Percentiles rank a stretch among this genome's conserved stretches.
Evolutionary conservation across 1,140 invertebrate species (phyloP).

Genomic region (Cryptotermes secundus): DNA sequence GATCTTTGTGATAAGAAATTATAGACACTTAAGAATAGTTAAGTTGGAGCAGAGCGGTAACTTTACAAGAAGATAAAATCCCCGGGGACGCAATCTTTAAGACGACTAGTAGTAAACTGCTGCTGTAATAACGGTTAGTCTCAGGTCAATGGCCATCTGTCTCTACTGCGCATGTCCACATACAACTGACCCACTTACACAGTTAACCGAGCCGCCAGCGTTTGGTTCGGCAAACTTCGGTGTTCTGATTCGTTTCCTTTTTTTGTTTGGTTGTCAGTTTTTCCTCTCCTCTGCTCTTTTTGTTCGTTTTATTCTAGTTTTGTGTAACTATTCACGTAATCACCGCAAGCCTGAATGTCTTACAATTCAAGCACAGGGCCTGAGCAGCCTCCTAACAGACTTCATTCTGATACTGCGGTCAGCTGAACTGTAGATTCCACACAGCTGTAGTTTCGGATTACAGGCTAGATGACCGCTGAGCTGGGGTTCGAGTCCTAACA

Average conservation of each 20-base stretch:
- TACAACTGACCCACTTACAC: neutral
- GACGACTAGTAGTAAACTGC: neutral
- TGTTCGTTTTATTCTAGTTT: neutral
- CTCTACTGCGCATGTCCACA: neutral
- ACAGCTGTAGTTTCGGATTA: no score
- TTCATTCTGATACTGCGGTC: no score
- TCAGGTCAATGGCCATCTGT: neutral
- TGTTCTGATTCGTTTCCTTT: neutral
- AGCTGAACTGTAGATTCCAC: no score
- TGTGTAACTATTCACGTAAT: neutral
- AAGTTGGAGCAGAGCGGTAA: neutral
- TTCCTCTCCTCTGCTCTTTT: no score
- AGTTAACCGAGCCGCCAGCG: neutral
- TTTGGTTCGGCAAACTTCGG: neutral
- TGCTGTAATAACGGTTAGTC: neutral
- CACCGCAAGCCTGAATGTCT: neutral
- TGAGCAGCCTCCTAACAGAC: no score
- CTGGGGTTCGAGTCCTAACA: no score
- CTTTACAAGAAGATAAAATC: neutral
- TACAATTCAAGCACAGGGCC: neutral
- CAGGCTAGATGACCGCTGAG: no score
- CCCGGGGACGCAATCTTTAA: neutral
- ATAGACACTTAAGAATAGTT: neutral
- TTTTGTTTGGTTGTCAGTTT: neutral
- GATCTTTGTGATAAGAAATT: neutral